Evolutionary conservation across 2,797 vertebrate genomes (phyloP).

Genomic region (Pipistrellus pygmaeus): DNA sequence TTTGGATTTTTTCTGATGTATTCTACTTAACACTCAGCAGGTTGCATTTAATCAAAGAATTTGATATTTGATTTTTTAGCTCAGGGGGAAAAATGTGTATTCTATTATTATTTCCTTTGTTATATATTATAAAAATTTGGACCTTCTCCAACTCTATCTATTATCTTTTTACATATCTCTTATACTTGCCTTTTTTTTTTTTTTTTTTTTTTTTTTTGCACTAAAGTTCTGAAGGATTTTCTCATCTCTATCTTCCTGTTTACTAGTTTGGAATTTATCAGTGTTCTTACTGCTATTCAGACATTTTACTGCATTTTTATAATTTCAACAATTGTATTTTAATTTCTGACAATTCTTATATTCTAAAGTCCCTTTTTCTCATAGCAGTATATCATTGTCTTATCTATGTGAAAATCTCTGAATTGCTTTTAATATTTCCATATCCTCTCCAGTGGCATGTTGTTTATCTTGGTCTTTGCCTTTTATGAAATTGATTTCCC

Average conservation of each 20-base stretch:
- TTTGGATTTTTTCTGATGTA: slow-evolving; percentile 40
- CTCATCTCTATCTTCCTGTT: slow-evolving; percentile 44
- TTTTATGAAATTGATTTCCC: slow-evolving; percentile 19
- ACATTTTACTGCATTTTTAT: slow-evolving; percentile 25
- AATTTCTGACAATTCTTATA: slow-evolving; percentile 47
- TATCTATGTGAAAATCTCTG: neutral
- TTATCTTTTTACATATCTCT: slow-evolving; percentile 6
- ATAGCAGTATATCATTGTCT: neutral
- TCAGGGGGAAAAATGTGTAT: slow-evolving; percentile 36
- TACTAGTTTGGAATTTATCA: slow-evolving; percentile 41
- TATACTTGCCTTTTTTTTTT: neutral
- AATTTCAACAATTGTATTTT: slow-evolving; percentile 44
- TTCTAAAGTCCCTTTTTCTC: slow-evolving; percentile 10
- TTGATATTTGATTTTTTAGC: slow-evolving; percentile 9
- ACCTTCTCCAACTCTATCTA: slow-evolving; percentile 24
- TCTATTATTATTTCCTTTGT: slow-evolving; percentile 30
- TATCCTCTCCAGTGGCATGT: neutral
- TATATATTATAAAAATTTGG: slow-evolving; percentile 11
- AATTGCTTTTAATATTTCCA: slow-evolving; percentile 17
- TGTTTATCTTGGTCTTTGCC: neutral
- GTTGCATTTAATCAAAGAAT: slow-evolving; percentile 30
- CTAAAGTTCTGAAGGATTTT: slow-evolving; percentile 52
- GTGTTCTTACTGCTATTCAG: slow-evolving; percentile 15
- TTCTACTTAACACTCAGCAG: neutral
- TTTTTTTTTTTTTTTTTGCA: neutral